Percentiles rank a stretch among this genome's conserved stretches.
Conservation (phyloP, 2,113 vertebrate genomes). For the Ellobius talpinus region DNA sequence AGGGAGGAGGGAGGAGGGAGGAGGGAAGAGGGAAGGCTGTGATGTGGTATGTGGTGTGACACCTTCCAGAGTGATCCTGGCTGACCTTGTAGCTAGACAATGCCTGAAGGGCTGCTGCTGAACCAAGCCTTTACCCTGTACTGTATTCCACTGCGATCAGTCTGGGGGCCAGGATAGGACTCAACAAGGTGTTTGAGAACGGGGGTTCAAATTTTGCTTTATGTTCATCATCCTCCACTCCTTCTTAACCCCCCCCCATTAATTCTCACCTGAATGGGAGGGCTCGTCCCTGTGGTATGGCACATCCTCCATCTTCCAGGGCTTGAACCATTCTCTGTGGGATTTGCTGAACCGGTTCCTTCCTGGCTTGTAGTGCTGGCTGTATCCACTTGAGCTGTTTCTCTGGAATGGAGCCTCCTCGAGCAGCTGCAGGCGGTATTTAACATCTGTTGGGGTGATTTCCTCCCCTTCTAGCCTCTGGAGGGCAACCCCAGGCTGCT, state of each 20-base stretch:
- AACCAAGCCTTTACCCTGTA: conserved; percentile 51
- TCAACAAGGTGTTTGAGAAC: background rate
- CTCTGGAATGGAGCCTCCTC: background rate
- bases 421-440: conserved; percentile 55
- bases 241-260: too few species aligned
- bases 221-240: background rate
- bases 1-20: background rate
- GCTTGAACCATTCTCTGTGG: conserved; percentile 64
- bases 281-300: conserved; percentile 82
- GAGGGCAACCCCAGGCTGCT: background rate
- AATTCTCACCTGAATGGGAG: conserved; percentile 83
- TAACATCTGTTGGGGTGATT: conserved; percentile 3
- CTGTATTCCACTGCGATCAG: conserved; percentile 79
- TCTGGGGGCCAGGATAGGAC: background rate
- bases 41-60: too few species aligned
- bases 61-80: background rate
- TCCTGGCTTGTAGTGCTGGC: background rate
- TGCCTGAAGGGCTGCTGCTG: background rate
- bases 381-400: background rate
- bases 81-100: background rate
- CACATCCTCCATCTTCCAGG: conserved; percentile 48
- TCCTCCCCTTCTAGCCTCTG: conserved; percentile 56
- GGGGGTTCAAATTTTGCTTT: background rate
- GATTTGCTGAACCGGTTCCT: background rate
- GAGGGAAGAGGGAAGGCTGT: background rate